These are phyloP conservation scores for Synergus umbraculus DNA, from an alignment of 2,888 invertebrate species.

Conservation along the genomic window DNA sequence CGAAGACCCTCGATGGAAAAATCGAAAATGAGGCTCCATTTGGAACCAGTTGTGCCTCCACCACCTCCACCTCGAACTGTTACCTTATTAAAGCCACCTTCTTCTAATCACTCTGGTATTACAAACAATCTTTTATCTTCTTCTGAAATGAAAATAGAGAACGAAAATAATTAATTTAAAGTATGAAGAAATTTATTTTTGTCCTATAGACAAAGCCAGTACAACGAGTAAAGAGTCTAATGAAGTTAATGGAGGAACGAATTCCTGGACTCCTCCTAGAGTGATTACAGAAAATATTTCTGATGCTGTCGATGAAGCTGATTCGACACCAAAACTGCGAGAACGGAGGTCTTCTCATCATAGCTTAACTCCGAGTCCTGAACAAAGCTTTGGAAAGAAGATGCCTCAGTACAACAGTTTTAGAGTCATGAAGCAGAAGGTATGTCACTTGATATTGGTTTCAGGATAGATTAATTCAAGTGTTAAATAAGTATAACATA, in stretches of 20 bases:
- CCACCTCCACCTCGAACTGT: constrained; percentile 74
- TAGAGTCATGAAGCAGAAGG: constrained; percentile 75
- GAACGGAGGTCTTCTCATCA: constrained; percentile 65
- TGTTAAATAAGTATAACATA: neutral
- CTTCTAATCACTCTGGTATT: constrained; percentile 63
- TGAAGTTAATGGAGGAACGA: constrained; percentile 62
- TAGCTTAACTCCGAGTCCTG: constrained; percentile 70
- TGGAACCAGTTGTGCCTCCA: constrained; percentile 67
- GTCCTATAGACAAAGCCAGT: constrained; percentile 60
- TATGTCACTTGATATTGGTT: constrained; percentile 44
- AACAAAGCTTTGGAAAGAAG: constrained; percentile 70
- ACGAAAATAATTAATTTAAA: constrained; percentile 20
- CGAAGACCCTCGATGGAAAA: constrained; percentile 72
- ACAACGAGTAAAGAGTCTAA: constrained; percentile 65
- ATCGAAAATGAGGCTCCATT: constrained; percentile 69
- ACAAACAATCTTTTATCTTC: neutral
- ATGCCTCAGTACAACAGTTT: constrained; percentile 74
- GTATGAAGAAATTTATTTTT: constrained; percentile 37
- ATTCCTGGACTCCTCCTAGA: constrained; percentile 61
- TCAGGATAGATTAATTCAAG: neutral
- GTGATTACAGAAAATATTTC: constrained; percentile 57
- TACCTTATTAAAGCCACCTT: constrained; percentile 68
- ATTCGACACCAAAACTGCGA: constrained; percentile 52
- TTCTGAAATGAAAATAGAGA: neutral
- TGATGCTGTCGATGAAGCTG: constrained; percentile 57